Conservation (phyloP, 2,888 invertebrate species). For the Gymnosoma rotundatum region DNA sequence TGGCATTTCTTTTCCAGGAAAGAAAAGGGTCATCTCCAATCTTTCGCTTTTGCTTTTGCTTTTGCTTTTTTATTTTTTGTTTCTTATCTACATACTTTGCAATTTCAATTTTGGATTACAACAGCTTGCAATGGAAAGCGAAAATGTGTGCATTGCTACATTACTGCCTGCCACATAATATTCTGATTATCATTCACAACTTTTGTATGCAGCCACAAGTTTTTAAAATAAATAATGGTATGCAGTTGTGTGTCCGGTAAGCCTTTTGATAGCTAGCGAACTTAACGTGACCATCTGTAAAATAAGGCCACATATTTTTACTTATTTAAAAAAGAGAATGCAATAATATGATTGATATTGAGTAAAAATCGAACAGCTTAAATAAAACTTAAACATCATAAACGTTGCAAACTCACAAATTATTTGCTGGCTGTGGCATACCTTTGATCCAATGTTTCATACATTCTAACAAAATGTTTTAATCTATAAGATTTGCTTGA, state of each 20-base stretch:
- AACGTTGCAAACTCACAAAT: no score
- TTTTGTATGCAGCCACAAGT: slow-evolving; percentile 17
- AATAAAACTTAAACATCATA: background rate
- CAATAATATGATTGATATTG: no score
- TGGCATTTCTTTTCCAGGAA: slow-evolving; percentile 65
- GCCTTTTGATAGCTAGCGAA: background rate
- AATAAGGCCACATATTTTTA: no score
- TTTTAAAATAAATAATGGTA: background rate
- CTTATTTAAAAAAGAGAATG: no score
- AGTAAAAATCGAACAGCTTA: no score
- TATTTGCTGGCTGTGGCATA: no score
- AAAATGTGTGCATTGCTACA: slow-evolving; percentile 35
- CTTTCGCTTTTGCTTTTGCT: slow-evolving; percentile 1
- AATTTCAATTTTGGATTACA: slow-evolving; percentile 42
- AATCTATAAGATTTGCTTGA: no score
- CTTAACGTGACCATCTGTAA: slow-evolving; percentile 18
- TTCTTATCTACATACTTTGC: slow-evolving; percentile 7
- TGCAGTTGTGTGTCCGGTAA: slow-evolving; percentile 5
- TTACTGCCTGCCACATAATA: slow-evolving; percentile 44
- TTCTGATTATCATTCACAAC: slow-evolving; percentile 58
- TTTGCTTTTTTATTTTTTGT: slow-evolving; percentile 25
- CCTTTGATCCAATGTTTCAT: no score
- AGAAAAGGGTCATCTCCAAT: slow-evolving; percentile 64
- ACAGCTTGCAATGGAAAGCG: slow-evolving; percentile 65
- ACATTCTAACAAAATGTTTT: no score